phyloP scores from a whole-genome alignment of 2,888 invertebrate species.

The Tiphia femorata region DNA sequence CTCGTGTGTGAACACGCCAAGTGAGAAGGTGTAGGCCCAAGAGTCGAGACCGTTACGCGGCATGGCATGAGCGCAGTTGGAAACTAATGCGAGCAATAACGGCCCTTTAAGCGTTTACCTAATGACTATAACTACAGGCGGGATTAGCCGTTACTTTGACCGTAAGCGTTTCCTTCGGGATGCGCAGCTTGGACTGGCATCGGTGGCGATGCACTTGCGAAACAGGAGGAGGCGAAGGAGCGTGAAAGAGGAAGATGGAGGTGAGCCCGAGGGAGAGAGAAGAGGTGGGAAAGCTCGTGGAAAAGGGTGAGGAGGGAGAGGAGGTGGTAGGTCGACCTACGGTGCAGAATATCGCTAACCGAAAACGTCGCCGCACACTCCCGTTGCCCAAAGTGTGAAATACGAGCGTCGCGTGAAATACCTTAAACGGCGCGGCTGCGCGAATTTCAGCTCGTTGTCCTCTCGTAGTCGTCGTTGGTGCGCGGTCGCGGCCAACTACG shows the following conservation, averaged over 20 bases:
- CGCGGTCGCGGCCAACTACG: conserved; percentile 1
- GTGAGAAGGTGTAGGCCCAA: no score
- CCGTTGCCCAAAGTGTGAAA: conserved; percentile 39
- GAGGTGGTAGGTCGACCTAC: no score
- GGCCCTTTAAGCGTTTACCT: conserved; percentile 55
- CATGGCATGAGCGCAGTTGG: conserved; percentile 25
- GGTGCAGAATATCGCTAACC: conserved; percentile 33
- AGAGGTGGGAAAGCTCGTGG: no score
- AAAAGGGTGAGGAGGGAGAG: no score
- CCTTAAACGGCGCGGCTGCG: conserved; percentile 7
- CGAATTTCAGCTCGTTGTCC: background rate
- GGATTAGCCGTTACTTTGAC: conserved; percentile 57
- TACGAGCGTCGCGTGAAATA: conserved; percentile 27
- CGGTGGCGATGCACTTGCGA: conserved; percentile 13
- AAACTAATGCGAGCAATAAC: conserved; percentile 59
- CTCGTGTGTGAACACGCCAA: no score
- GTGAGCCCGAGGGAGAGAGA: no score
- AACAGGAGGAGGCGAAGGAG: conserved; percentile 13
- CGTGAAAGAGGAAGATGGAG: no score
- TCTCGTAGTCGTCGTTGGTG: background rate
- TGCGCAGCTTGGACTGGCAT: conserved; percentile 24
- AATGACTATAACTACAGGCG: conserved; percentile 53
- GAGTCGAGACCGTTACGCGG: conserved; percentile 32
- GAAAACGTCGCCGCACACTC: conserved; percentile 31
- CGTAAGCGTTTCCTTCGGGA: conserved; percentile 54